A percentile compares a stretch with the other conserved stretches of the same genome.
Evolutionary conservation across 23 tunicate species (phyloP).

Genomic region (Clavelina lepadiformis): DNA sequence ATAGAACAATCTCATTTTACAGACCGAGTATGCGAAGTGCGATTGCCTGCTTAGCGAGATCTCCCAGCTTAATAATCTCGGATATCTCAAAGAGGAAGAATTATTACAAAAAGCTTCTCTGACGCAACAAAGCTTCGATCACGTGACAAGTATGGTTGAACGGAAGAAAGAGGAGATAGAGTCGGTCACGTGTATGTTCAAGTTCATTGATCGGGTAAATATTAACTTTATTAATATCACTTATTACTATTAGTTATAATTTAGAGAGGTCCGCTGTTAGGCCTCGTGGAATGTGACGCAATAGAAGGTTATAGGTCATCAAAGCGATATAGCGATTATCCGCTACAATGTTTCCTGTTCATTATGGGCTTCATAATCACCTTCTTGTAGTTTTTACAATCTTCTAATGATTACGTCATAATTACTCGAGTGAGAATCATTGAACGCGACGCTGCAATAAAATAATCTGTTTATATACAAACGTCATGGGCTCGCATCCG

Average conservation of each 20-base stretch:
- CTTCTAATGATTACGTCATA: too few relatives aligned
- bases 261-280: neutral
- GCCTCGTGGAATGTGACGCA: neutral
- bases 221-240: neutral
- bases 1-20: too few relatives aligned
- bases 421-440: too few relatives aligned
- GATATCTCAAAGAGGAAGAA: slow-evolving; percentile 40
- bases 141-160: slow-evolving; percentile 30
- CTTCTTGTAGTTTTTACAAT: too few relatives aligned
- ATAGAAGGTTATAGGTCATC: neutral
- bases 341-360: too few relatives aligned
- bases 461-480: too few relatives aligned
- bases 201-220: slow-evolving; percentile 79
- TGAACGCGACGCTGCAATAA: too few relatives aligned
- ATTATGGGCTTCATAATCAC: too few relatives aligned
- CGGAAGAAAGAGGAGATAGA: slow-evolving; percentile 62
- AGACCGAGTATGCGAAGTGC: slow-evolving; percentile 85
- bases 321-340: too few relatives aligned
- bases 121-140: too few relatives aligned
- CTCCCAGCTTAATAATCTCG: slow-evolving; percentile 47
- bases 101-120: slow-evolving; percentile 27
- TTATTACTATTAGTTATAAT: neutral
- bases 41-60: slow-evolving; percentile 72
- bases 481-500: too few relatives aligned
- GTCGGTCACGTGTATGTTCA: slow-evolving; percentile 59